A percentile compares a stretch with the other conserved stretches of the same genome.
Conservation (phyloP, 2,888 invertebrate genomes). For the Chrysolina oricalcia region DNA sequence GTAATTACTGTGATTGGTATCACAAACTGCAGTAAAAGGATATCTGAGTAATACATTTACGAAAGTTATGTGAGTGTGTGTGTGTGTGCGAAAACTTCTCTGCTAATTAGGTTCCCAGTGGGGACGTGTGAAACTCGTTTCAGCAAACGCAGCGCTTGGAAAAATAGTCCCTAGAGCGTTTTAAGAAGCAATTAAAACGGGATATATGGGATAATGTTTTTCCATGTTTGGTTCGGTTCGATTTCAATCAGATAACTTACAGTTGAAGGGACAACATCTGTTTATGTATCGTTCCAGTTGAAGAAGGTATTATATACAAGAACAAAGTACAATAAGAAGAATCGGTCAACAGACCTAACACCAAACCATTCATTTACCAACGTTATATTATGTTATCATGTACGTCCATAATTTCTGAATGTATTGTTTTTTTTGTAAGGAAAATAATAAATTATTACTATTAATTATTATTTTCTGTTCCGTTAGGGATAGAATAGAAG, state of each 20-base stretch:
- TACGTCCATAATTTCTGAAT: no score
- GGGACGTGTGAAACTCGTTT: not conserved
- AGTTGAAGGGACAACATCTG: no score
- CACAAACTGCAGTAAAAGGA: not conserved
- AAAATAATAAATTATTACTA: no score
- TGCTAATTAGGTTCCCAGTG: slow-evolving; percentile 9
- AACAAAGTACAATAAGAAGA: no score
- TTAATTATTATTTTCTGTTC: no score
- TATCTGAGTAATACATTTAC: not conserved
- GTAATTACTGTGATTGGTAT: not conserved
- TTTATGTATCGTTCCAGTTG: not conserved
- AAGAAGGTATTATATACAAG: not conserved
- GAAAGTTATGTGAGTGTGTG: slow-evolving; percentile 1
- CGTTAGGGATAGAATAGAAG: no score
- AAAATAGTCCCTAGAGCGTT: slow-evolving; percentile 1
- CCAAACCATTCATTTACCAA: no score
- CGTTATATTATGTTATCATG: no score
- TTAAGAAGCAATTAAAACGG: not conserved
- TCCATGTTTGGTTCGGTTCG: not conserved
- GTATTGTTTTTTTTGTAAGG: no score
- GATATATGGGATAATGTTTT: not conserved
- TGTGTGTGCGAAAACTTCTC: not conserved
- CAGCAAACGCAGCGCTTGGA: slow-evolving; percentile 17
- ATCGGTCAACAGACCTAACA: no score
- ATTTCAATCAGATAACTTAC: not conserved